Conservation (phyloP, 2,797 vertebrate species). For the Potorous gilbertii region DNA sequence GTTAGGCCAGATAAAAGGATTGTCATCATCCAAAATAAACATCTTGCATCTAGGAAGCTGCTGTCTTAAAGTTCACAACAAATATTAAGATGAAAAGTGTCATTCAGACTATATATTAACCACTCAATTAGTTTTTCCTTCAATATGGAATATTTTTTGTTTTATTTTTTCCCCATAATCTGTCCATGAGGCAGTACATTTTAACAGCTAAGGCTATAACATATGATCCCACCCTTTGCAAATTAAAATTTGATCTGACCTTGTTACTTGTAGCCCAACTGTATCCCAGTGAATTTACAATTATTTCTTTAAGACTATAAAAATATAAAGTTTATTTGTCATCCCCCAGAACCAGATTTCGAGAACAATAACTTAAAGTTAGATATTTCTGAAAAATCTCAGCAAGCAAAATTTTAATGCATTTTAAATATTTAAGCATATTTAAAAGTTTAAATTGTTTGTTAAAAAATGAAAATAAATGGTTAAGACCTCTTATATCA, state of each 20-base stretch:
- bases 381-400: conserved; percentile 60
- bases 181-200: not conserved
- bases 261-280: not conserved
- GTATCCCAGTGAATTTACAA: conserved; percentile 47
- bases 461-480: conserved; percentile 80
- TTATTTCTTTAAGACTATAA: conserved; percentile 44
- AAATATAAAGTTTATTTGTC: conserved; percentile 4
- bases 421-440: conserved; percentile 78
- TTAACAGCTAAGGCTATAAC: not conserved
- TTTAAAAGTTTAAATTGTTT: conserved; percentile 78
- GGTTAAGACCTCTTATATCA: conserved; percentile 83
- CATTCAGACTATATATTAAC: not conserved
- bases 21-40: conserved; percentile 34
- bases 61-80: not conserved
- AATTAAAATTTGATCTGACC: conserved; percentile 31
- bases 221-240: not conserved
- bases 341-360: conserved; percentile 56
- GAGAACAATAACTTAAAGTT: conserved; percentile 66
- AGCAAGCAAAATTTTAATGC: conserved; percentile 61
- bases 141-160: conserved; percentile 29
- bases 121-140: not conserved
- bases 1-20: not conserved
- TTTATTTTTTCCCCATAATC: conserved; percentile 44
- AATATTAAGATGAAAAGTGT: not conserved
- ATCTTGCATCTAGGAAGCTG: not conserved